Conservation (phyloP, 2,113 vertebrate species). For the Hemibates koningsi region DNA sequence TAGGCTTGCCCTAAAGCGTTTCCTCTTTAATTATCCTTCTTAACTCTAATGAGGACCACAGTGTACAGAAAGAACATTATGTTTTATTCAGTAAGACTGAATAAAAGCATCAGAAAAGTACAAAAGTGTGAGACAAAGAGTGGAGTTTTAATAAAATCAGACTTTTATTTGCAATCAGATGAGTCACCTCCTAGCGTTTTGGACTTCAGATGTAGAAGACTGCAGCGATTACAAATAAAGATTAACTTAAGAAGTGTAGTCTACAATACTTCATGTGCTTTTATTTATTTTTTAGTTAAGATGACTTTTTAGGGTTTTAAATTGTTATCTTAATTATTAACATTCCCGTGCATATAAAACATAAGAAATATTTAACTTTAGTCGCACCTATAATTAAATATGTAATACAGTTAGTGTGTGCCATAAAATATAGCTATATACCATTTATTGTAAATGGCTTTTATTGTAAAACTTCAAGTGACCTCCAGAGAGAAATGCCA, state of each 20-base stretch:
- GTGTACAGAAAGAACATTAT: neutral
- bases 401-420: neutral
- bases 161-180: neutral
- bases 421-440: neutral
- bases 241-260: neutral
- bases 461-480: too few relatives aligned
- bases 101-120: neutral
- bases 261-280: neutral
- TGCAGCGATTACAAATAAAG: neutral
- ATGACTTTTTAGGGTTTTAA: neutral
- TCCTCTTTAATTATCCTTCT: neutral
- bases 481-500: too few relatives aligned
- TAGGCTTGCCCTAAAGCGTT: neutral
- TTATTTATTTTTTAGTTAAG: neutral
- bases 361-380: neutral
- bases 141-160: neutral
- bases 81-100: neutral
- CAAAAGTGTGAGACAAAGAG: neutral
- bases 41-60: neutral
- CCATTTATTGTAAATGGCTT: too few relatives aligned
- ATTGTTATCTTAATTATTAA: neutral
- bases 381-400: neutral
- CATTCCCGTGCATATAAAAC: neutral
- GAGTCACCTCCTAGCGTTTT: neutral
- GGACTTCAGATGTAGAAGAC: neutral